Evolutionary conservation across 1,140 invertebrate genomes (phyloP).

Genomic region (Thaumetopoea pityocampa): DNA sequence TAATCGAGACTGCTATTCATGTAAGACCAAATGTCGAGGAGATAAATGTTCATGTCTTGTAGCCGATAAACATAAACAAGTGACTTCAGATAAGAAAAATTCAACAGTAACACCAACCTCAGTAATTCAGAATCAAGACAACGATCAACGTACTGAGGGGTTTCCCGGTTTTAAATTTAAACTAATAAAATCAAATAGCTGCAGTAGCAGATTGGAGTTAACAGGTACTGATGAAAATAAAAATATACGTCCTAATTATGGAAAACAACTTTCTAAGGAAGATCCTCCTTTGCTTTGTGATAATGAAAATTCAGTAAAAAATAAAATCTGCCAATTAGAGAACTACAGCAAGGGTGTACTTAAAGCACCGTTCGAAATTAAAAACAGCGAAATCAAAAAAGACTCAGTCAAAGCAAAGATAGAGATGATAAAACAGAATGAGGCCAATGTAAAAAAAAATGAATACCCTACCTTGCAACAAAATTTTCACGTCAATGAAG

Average conservation of each 20-base stretch:
- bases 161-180: conserved; percentile 83
- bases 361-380: conserved; percentile 61
- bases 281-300: conserved; percentile 62
- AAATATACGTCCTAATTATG: conserved; percentile 47
- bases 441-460: conserved; percentile 22
- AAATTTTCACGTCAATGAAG: conserved; percentile 11
- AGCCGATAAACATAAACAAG: conserved; percentile 57
- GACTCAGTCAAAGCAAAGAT: conserved; percentile 28
- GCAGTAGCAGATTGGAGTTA: conserved; percentile 87
- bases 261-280: conserved; percentile 53
- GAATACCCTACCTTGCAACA: conserved; percentile 12
- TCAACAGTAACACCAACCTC: conserved; percentile 25
- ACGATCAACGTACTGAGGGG: conserved; percentile 44
- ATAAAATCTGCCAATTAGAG: conserved; percentile 70
- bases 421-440: conserved; percentile 28
- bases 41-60: conserved; percentile 69
- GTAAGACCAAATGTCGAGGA: conserved; percentile 69
- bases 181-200: conserved; percentile 89
- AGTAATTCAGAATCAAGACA: conserved; percentile 36
- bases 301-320: conserved; percentile 72
- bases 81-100: conserved; percentile 36
- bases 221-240: conserved; percentile 78
- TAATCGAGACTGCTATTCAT: conserved; percentile 70
- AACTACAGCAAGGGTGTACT: conserved; percentile 69
- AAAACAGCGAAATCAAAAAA: conserved; percentile 46